Evolutionary conservation across 2,888 invertebrate genomes (phyloP), one percentile per base, ranked within the genome.

Genomic region (Melinopterus prodromus): DNA sequence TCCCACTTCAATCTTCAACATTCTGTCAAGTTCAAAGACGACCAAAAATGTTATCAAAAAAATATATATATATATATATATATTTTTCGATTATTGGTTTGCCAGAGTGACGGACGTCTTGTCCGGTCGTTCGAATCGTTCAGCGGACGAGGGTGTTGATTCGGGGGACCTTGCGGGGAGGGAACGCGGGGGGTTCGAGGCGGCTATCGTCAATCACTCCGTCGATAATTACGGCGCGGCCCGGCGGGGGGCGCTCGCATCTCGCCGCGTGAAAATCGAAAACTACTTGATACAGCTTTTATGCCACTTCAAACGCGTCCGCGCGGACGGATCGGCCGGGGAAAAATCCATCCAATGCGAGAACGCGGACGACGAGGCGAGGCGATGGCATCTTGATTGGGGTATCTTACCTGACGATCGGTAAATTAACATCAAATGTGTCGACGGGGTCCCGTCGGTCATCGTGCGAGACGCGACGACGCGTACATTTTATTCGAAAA

Each of bases 161-260:
- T 83, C 83, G 83, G 80, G 83, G 80, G 81, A 82, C 71, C 16
- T 9, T 15, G 71, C 71, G 15, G 7, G 71, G 71, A 6, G 71
- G 15, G 16, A 6, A 26, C 12, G n/a, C 16, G 14, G 69, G 26
- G 77, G 76, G 53, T 53, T 16, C 76, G 78, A 69, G 82, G 82
- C 85, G 84, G 83, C 84, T 82, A 86, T 87, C 86, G 86, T 87
- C 87, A 86, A 87, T 87, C 87, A 87, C 84, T 77, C 83, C 83
- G 83, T 81, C 84, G 85, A 85, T 85, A 85, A 85, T 85, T 85
- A 85, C 85, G 83, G 82, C 83, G 83, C 82, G 82, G 78, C 84
- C 15, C 85, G 81, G 85, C 84, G 81, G 84, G 85, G 83, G 85
- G 82, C 83, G 82, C 83, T 83, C 83, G 83, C 83, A 84, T 83